Conservation (phyloP, 2,888 invertebrate species). For the Cylindroiulus punctatus region DNA sequence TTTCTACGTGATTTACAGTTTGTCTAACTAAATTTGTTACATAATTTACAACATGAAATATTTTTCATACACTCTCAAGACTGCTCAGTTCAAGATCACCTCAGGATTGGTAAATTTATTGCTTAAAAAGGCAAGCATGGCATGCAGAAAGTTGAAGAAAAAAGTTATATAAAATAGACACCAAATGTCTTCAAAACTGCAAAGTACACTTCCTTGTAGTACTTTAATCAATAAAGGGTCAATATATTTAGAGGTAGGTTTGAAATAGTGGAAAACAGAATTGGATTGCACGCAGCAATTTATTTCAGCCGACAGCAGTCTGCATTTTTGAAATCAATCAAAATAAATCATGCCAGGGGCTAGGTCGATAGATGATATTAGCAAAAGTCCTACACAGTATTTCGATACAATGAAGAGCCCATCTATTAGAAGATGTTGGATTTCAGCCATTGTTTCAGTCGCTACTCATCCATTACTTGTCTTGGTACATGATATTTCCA, state of each 20-base stretch:
- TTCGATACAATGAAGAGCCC: neutral
- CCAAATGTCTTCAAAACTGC: neutral
- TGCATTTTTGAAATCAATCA: slow-evolving; percentile 40
- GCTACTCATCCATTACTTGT: too few relatives aligned
- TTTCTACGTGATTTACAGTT: neutral
- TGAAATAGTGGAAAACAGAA: slow-evolving; percentile 35
- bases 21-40: neutral
- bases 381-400: neutral
- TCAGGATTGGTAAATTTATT: neutral
- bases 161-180: neutral
- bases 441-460: neutral
- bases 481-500: too few relatives aligned
- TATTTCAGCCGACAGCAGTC: slow-evolving; percentile 15
- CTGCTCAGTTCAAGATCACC: neutral
- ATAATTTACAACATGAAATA: neutral
- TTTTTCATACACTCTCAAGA: neutral
- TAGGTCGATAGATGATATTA: neutral
- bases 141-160: neutral
- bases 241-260: neutral
- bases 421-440: neutral
- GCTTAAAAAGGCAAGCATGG: neutral
- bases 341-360: slow-evolving; percentile 31
- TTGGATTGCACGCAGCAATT: slow-evolving; percentile 12
- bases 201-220: neutral
- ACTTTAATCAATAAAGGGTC: slow-evolving; percentile 12